Evolutionary conservation across 2,888 invertebrate genomes (phyloP), one percentile per base, ranked within the genome.

Genomic region (Stegophylla sp.): DNA sequence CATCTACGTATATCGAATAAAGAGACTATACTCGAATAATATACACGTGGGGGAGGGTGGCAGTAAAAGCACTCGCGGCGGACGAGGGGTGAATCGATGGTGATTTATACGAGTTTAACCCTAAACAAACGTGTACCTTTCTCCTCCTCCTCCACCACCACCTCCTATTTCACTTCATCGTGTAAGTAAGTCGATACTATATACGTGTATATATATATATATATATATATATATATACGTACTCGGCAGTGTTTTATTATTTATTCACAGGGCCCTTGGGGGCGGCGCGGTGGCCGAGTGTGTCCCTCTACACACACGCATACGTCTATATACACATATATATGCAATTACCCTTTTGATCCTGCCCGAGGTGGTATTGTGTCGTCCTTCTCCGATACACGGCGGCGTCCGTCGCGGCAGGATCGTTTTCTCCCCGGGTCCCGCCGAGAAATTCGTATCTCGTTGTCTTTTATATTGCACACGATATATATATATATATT

Each of bases 251-350:
- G 71, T 79, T 79, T 79, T 79, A 79, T 79, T 79, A 79, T 79
- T 79, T 79, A 79, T 79, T 79, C 79, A 79, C 71, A 71, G 61
- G 61, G 10, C 79, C 79, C 79, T 79, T 51, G 71, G 79, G 79
- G 61, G 34, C 13, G 61, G 34, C 13, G 51, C 59, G 64, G 28
- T 15, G 13, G n/a, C n/a, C 26, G 26, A 34, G 34, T 34, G 7
- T 34, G 43, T 56, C 72, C 43, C 67, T 45, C 67, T 17, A 7
- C n/a, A n/a, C n/a, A n/a, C n/a, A n/a, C n/a, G 9, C 34, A 12
- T 15, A 66, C 17, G 26, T 17, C 17, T 17, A 23, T 41, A 53
- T 34, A 20, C 15, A 45, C 20, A 51, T 9, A 28, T 45, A 45
- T 28, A 51, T 26, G 26, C 79, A 71, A 79, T 79, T 79, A 71